These are phyloP conservation scores for Lasioglossum oenotherae DNA, from an alignment of 2,888 invertebrate species.

Conservation along the genomic window DNA sequence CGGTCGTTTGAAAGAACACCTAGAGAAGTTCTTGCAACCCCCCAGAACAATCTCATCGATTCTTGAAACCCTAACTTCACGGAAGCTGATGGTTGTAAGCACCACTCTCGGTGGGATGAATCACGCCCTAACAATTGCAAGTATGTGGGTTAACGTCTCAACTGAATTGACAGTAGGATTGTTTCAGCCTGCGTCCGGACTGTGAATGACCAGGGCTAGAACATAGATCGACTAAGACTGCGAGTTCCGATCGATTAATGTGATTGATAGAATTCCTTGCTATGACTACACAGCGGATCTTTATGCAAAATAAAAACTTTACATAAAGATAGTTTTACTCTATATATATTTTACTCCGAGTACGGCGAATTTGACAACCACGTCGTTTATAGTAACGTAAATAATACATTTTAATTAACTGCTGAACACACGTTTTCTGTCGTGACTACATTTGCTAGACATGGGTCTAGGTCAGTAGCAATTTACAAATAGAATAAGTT, in stretches of 20 bases:
- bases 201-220: background rate
- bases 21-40: background rate
- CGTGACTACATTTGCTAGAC: background rate
- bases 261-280: background rate
- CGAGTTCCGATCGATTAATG: background rate
- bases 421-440: background rate
- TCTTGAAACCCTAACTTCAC: background rate
- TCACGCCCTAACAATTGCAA: background rate
- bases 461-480: background rate
- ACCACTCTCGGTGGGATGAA: background rate
- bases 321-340: too few species aligned
- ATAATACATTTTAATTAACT: background rate
- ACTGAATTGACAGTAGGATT: conserved; percentile 2
- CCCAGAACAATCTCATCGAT: background rate
- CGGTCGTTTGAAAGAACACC: too few species aligned
- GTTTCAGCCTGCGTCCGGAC: background rate
- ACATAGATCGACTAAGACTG: background rate
- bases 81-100: background rate
- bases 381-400: background rate
- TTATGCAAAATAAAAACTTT: too few species aligned
- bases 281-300: too few species aligned
- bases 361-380: background rate
- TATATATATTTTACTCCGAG: too few species aligned
- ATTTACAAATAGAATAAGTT: background rate
- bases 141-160: conserved; percentile 1